These are phyloP conservation scores for Arrhamphus sclerolepis DNA, from an alignment of 2,797 vertebrate species.

Conservation along the genomic window DNA sequence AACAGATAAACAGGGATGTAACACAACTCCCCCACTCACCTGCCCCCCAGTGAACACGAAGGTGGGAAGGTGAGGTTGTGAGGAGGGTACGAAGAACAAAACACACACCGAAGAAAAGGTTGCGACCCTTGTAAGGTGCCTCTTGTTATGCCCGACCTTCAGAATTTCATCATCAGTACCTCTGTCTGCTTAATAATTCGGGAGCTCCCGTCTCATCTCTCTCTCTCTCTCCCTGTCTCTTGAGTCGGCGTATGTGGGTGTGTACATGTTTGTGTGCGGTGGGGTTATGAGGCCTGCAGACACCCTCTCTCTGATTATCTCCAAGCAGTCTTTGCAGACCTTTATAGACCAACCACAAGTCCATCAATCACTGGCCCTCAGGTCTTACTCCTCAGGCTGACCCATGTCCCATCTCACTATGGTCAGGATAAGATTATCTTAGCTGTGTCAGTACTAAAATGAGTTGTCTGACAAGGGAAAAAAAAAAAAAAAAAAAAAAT, in stretches of 20 bases:
- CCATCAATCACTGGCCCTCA: conserved; percentile 94
- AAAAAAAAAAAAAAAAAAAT: conserved; percentile 30
- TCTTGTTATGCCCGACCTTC: conserved; percentile 99
- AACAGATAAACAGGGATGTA: conserved; percentile 99
- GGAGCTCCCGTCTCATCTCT: conserved; percentile 89
- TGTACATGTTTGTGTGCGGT: conserved; percentile 54
- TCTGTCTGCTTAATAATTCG: conserved; percentile 96
- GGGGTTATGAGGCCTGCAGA: conserved; percentile 83
- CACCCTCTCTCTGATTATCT: conserved; percentile 98
- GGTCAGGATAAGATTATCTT: conserved; percentile 65
- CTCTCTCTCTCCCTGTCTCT: conserved; percentile 88
- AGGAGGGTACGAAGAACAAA: conserved; percentile 76
- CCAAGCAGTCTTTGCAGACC: conserved; percentile 92
- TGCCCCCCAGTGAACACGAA: conserved; percentile 76
- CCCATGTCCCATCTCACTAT: conserved; percentile 64
- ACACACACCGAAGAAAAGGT: conserved; percentile 86
- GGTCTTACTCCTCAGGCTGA: conserved; percentile 81
- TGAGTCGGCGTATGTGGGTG: conserved; percentile 62
- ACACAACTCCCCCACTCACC: conserved; percentile 80
- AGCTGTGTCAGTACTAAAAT: conserved; percentile 43
- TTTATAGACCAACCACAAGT: conserved; percentile 98
- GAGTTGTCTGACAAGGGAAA: conserved; percentile 5
- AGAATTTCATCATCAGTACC: conserved; percentile 98
- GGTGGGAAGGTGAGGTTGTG: conserved; percentile 77
- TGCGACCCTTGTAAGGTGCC: conserved; percentile 94